Percentiles rank a stretch among this genome's conserved stretches.
Conservation (phyloP, 2,888 invertebrate genomes). For the Drosophila putrida region DNA sequence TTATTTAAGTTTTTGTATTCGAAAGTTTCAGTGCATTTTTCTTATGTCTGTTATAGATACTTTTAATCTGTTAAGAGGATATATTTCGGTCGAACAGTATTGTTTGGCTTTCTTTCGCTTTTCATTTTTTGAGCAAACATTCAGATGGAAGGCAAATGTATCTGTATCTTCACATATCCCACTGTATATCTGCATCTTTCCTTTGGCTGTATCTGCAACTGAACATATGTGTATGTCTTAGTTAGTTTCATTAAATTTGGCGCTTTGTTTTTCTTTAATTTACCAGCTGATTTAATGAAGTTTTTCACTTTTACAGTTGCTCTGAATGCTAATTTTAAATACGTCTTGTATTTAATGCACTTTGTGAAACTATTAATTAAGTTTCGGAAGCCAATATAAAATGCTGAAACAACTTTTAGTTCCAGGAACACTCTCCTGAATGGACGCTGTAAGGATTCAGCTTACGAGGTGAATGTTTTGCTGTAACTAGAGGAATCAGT, state of each 20-base stretch:
- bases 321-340: slow-evolving; percentile 28
- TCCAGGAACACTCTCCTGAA: neutral
- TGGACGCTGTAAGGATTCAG: neutral
- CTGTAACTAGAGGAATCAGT: neutral
- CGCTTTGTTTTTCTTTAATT: slow-evolving; percentile 61
- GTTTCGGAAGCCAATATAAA: neutral
- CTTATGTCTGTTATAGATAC: too few relatives aligned
- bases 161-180: neutral
- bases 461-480: neutral
- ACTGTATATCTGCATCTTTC: neutral
- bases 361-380: slow-evolving; percentile 22
- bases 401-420: neutral
- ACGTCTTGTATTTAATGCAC: neutral
- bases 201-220: neutral
- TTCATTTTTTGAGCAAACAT: slow-evolving; percentile 25
- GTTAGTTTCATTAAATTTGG: slow-evolving; percentile 16
- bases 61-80: too few relatives aligned
- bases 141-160: slow-evolving; percentile 12
- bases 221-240: slow-evolving; percentile 16
- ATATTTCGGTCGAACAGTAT: neutral
- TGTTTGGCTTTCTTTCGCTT: neutral
- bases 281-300: slow-evolving; percentile 48
- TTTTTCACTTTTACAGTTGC: slow-evolving; percentile 28
- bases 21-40: too few relatives aligned
- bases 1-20: too few relatives aligned